Evolutionary conservation across 2,113 vertebrate species (phyloP), one percentile per base, ranked within the genome.

Genomic region (Scophthalmus maximus): DNA sequence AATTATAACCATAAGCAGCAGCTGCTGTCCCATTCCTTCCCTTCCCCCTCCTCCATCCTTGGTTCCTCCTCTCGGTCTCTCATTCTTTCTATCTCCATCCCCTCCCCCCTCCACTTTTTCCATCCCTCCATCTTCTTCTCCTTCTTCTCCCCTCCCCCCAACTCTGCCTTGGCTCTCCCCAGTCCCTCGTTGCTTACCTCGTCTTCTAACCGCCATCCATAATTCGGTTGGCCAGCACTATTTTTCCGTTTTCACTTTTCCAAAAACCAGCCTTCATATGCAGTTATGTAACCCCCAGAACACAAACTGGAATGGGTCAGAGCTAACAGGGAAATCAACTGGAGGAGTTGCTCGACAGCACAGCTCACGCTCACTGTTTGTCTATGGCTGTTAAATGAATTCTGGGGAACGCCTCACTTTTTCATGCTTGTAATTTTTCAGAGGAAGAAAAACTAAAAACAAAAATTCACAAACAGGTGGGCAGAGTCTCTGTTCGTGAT

Each of bases 1-100:
- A 89, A 91, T 92, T 92, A 89, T 62, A 84, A 80, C 68, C 52
- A 51, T 36, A 68, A 81, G 77, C 73, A 83, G 77, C 81, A 86
- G 79, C 86, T 87, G 85, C 80, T 70, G 38, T 70, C 58, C 70
- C 66, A 66, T 57, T 51, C 23, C 10, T 9, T 57, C 68, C 58
- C 67, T 32, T 75, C 49, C 46, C 59, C 73, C 72, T 17, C 58
- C 23, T 56, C 36, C 58, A 20, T 56, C 36, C 22, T 59, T 36
- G 55, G 50, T 68, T 69, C 44, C 52, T 66, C 18, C 34, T 42
- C 67, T 38, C 22, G n/a, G n/a, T n/a, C n/a, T n/a, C n/a, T n/a
- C n/a, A n/a, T n/a, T n/a, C n/a, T n/a, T n/a, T n/a, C n/a, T n/a
- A n/a, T n/a, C 12, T 49, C 22, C 30, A n/a, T 67, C 60, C 65